These are phyloP conservation scores for Daboia siamensis DNA, from an alignment of 2,113 vertebrate species.

Conservation along the genomic window DNA sequence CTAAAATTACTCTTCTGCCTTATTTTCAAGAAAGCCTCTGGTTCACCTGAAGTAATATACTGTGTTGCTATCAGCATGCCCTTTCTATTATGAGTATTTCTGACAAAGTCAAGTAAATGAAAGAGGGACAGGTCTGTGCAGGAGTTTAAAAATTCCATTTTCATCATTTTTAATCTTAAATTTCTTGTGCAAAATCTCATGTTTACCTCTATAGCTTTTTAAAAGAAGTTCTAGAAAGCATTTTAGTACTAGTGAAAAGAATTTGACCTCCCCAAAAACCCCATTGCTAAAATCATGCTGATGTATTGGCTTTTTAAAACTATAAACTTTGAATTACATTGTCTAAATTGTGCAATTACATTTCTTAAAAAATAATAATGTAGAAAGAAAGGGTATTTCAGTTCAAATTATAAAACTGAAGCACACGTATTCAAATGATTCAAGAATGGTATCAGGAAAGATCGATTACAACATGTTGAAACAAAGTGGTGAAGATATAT, in stretches of 20 bases:
- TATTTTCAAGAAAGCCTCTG: not conserved
- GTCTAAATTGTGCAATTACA: not conserved
- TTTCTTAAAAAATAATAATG: not conserved
- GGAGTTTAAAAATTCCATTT: not conserved
- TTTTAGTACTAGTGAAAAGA: not conserved
- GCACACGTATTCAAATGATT: not conserved
- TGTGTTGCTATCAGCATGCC: not conserved
- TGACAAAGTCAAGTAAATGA: not conserved
- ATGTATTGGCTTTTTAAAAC: not conserved
- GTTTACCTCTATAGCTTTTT: not conserved
- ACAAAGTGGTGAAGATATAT: not conserved
- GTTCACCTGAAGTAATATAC: not conserved
- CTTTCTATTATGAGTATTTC: not conserved
- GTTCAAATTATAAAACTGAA: not conserved
- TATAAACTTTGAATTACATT: not conserved
- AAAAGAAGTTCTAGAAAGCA: not conserved
- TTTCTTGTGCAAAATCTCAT: not conserved
- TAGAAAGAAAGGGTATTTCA: not conserved
- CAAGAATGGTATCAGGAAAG: not conserved
- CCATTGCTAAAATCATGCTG: not conserved
- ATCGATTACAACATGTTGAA: not conserved
- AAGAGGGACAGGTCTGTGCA: not conserved
- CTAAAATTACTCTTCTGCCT: not conserved
- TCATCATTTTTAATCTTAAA: not conserved
- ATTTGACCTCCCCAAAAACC: not conserved